A percentile compares a stretch with the other conserved stretches of the same genome.
These are phyloP conservation scores for Crotalus tigris DNA, from an alignment of 2,113 vertebrate species.

Conservation along the genomic window DNA sequence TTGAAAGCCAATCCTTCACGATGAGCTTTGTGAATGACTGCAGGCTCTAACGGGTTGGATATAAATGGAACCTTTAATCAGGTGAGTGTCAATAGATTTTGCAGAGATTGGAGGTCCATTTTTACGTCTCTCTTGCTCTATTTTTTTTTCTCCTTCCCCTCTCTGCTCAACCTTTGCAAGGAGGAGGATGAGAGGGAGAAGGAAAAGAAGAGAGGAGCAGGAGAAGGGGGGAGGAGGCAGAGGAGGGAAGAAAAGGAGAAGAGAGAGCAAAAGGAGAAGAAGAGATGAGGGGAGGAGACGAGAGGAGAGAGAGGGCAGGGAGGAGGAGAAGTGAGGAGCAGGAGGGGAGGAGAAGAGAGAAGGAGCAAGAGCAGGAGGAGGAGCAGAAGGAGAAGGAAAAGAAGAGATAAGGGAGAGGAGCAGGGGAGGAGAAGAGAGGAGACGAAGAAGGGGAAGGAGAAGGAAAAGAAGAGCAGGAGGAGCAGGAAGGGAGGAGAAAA, in stretches of 20 bases:
- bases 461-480: no score
- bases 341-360: no score
- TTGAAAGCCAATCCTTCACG: slow-evolving; percentile 75
- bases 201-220: background rate
- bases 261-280: no score
- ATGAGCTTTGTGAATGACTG: slow-evolving; percentile 78
- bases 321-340: no score
- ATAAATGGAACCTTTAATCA: slow-evolving; percentile 75
- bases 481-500: background rate
- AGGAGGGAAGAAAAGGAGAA: no score
- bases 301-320: no score
- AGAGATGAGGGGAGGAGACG: background rate
- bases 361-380: no score
- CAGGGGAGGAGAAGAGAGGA: background rate
- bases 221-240: no score
- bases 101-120: slow-evolving; percentile 57
- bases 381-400: no score
- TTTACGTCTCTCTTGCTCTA: slow-evolving; percentile 51
- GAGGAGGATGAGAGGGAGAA: background rate
- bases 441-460: no score
- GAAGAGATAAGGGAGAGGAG: background rate
- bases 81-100: slow-evolving; percentile 66
- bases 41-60: slow-evolving; percentile 64
- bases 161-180: slow-evolving; percentile 30
- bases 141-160: background rate